phyloP scores from a whole-genome alignment of 2,113 vertebrate genomes.

The Catagonus wagneri region DNA sequence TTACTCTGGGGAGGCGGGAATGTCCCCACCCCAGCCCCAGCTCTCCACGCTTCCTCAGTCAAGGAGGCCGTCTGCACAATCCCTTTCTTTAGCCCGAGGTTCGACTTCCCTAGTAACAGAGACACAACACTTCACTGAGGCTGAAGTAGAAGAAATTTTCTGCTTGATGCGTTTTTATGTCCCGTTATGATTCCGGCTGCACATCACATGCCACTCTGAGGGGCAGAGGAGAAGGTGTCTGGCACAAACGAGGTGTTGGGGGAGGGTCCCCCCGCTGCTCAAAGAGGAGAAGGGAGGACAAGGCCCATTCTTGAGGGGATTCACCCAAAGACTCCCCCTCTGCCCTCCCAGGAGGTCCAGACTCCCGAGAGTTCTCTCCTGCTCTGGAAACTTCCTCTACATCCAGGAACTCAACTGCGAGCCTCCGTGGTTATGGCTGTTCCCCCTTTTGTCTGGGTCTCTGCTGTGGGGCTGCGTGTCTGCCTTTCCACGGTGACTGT shows the following conservation, averaged over 20 bases:
- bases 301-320: background rate
- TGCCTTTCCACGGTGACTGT: background rate
- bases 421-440: background rate
- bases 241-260: background rate
- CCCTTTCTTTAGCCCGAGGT: conserved; percentile 52
- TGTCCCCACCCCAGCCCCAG: no score
- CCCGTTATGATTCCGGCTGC: conserved; percentile 50
- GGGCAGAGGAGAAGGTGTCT: conserved; percentile 23
- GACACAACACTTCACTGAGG: conserved; percentile 50
- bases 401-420: no score
- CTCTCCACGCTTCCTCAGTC: background rate
- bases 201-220: conserved; percentile 27
- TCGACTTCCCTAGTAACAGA: conserved; percentile 54
- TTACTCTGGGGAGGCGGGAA: background rate
- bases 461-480: background rate
- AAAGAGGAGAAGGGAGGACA: background rate
- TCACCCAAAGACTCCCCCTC: background rate
- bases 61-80: background rate
- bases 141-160: conserved; percentile 66
- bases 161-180: conserved; percentile 78
- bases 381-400: background rate
- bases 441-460: background rate
- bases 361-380: background rate
- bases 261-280: background rate
- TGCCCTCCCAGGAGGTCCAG: background rate